Conservation (phyloP, 2,113 vertebrate genomes). For the Choloepus hoffmanni region DNA sequence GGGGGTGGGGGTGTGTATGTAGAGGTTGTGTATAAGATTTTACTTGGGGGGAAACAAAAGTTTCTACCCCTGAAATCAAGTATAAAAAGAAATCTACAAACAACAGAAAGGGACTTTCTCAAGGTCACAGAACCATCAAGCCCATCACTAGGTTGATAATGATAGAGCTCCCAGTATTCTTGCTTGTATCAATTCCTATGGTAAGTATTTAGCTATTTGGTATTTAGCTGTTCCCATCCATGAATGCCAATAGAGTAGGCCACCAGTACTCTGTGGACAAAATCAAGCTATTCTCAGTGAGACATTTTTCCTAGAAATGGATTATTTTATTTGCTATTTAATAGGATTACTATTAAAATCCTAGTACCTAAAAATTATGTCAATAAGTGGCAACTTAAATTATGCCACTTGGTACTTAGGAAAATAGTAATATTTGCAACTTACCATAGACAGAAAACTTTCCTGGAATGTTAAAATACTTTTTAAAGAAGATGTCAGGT, state of each 20-base stretch:
- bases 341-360: constrained; percentile 44
- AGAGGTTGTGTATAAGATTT: constrained; percentile 39
- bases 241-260: not conserved
- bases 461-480: constrained; percentile 47
- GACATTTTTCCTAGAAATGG: constrained; percentile 34
- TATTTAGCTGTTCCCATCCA: not conserved
- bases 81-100: constrained; percentile 47
- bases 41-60: not conserved
- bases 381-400: constrained; percentile 64
- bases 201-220: not conserved
- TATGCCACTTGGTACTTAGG: constrained; percentile 6
- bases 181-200: not conserved
- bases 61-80: constrained; percentile 26
- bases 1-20: not conserved
- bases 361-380: constrained; percentile 53
- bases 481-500: constrained; percentile 51
- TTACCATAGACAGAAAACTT: constrained; percentile 53
- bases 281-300: constrained; percentile 29
- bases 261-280: not conserved
- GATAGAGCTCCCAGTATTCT: not conserved
- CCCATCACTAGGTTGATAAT: not conserved
- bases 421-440: constrained; percentile 49
- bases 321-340: constrained; percentile 43
- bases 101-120: constrained; percentile 8
- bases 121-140: not conserved